phyloP scores from a whole-genome alignment of 2,797 vertebrate species.

The Malurus splendens region DNA sequence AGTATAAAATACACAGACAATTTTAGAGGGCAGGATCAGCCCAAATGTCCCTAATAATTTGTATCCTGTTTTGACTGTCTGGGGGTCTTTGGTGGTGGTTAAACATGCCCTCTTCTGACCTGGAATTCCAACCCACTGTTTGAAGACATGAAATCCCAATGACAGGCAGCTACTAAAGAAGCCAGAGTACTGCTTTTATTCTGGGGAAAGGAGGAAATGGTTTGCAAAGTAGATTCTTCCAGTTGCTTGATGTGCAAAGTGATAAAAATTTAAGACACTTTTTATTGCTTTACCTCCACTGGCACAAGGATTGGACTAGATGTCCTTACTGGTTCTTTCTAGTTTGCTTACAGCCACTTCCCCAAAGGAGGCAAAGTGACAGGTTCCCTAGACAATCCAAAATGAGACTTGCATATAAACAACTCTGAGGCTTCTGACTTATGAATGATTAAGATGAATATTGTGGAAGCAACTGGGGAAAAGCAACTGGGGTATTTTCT shows the following conservation, averaged over 20 bases:
- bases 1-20: background rate
- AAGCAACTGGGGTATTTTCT: background rate
- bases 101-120: background rate
- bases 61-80: background rate
- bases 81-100: background rate
- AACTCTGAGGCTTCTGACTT: background rate
- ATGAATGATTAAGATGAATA: conserved; percentile 20
- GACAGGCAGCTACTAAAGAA: background rate
- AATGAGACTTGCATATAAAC: conserved; percentile 1
- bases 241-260: background rate
- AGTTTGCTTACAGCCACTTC: background rate
- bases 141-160: background rate
- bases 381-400: background rate
- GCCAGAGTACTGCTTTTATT: background rate
- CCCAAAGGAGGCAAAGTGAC: background rate
- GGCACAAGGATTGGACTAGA: background rate
- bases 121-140: background rate
- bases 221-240: background rate
- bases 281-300: background rate
- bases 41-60: background rate
- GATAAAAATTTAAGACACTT: conserved; percentile 20
- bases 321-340: background rate
- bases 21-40: background rate
- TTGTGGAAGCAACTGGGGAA: background rate
- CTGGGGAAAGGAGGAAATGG: background rate